Evolutionary conservation across 2,888 invertebrate genomes (phyloP), one percentile per base, ranked within the genome.

Genomic region (Drosophila affinis): DNA sequence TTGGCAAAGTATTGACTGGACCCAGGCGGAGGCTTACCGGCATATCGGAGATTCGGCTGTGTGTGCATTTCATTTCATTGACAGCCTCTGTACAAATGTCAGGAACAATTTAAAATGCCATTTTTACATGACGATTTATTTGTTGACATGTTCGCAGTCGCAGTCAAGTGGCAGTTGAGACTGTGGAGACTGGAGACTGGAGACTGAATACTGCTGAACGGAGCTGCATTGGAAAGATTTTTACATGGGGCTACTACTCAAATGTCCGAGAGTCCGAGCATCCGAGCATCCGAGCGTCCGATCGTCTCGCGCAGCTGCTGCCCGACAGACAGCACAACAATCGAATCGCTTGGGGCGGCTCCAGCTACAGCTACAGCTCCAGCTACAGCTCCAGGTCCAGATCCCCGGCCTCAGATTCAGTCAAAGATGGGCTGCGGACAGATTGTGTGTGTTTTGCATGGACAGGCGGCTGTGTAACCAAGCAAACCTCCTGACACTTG

Each of bases 51-150:
- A 54, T 49, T 57, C 34, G 18, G 61, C 53, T 48, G 75, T 83
- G 83, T 77, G 77, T 76, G 86, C 86, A 83, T 83, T 83, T 83
- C 86, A 83, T 83, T 83, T 83, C 86, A 83, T 83, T 83, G 83
- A 83, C 83, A 86, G 83, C 77, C 80, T 72, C 86, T 73, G 83
- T 81, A 77, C 84, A 84, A 89, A 88, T 82, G 90, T 90, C 90
- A 82, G 69, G 87, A 90, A 87, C 90, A 84, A 90, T 90, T 90
- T 90, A 78, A 89, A 90, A 90, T 88, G 80, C 89, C 88, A 90
- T 90, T 85, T 87, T 86, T 87, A 87, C 87, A 85, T 83, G 88
- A 88, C 88, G 89, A 87, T 90, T 90, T 89, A 87, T 89, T 83
- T 86, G 89, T 87, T 86, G 86, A 83, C 81, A 79, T 86, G 77